Evolutionary conservation across 2,888 invertebrate species (phyloP).

Genomic region (Hartigia nigra): DNA sequence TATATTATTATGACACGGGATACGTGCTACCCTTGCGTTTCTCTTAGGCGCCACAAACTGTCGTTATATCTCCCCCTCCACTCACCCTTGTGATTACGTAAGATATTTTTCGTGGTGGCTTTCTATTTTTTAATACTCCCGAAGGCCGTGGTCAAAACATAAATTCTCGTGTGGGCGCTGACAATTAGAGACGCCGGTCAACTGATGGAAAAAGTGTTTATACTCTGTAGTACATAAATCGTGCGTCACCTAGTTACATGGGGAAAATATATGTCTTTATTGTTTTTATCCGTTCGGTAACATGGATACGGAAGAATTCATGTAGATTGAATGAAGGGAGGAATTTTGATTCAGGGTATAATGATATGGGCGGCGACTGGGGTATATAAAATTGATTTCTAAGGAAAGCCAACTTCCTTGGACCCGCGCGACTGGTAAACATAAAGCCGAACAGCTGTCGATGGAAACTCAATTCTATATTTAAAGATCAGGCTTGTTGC

Average conservation of each 20-base stretch:
- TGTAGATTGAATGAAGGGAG: neutral
- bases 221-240: neutral
- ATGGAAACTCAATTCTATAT: constrained; percentile 61
- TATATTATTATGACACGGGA: neutral
- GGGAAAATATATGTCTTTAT: neutral
- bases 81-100: constrained; percentile 26
- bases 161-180: constrained; percentile 44
- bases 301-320: neutral
- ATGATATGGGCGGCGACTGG: neutral
- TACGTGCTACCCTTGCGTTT: neutral
- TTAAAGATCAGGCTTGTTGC: constrained; percentile 40
- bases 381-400: constrained; percentile 54
- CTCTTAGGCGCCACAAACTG: neutral
- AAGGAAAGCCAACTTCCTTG: constrained; percentile 38
- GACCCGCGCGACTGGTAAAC: constrained; percentile 51
- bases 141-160: constrained; percentile 45
- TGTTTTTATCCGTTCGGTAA: neutral
- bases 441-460: constrained; percentile 60
- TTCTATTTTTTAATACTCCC: constrained; percentile 26
- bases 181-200: constrained; percentile 42
- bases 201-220: constrained; percentile 29
- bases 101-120: constrained; percentile 26
- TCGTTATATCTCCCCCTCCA: neutral
- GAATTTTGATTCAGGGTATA: neutral
- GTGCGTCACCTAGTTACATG: neutral